These are phyloP conservation scores for Bilobella aurantiaca DNA, from an alignment of 1,140 invertebrate genomes.

Conservation along the genomic window DNA sequence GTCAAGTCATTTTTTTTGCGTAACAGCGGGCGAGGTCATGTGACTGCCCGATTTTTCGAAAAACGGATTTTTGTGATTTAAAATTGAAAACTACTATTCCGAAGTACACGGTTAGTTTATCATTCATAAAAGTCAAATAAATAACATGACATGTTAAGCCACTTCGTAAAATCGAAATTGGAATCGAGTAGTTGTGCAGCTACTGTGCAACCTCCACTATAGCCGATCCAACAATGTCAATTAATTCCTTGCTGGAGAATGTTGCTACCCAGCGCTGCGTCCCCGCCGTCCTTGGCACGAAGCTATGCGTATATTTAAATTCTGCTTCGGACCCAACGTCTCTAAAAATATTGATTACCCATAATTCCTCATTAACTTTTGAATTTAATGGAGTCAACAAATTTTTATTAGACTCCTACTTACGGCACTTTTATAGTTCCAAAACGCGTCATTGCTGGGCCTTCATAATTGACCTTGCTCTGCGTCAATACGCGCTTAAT, in stretches of 20 bases:
- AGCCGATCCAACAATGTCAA: slow-evolving; percentile 54
- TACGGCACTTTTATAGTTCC: slow-evolving; percentile 45
- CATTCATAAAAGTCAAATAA: too few species aligned
- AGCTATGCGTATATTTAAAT: slow-evolving; percentile 45
- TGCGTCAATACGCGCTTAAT: slow-evolving; percentile 50
- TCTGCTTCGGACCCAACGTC: slow-evolving; percentile 46
- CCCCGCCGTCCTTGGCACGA: slow-evolving; percentile 47
- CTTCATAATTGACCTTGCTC: slow-evolving; percentile 56
- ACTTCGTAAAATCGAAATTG: neutral
- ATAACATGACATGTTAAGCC: too few species aligned
- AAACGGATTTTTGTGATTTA: too few species aligned
- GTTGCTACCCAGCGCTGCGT: slow-evolving; percentile 51
- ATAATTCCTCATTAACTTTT: neutral
- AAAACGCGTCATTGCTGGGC: slow-evolving; percentile 52
- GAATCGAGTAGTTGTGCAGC: neutral
- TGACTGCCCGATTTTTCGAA: too few species aligned
- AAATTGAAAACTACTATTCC: too few species aligned
- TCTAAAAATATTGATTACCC: slow-evolving; percentile 37
- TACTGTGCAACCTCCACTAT: slow-evolving; percentile 40
- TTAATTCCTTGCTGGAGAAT: slow-evolving; percentile 53
- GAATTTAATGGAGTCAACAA: too few species aligned
- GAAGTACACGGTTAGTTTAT: too few species aligned
- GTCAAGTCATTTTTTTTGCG: too few species aligned
- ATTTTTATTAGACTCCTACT: slow-evolving; percentile 3
- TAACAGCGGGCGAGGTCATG: too few species aligned